Evolutionary conservation across 2,113 vertebrate genomes (phyloP).

Genomic region (Hiodon alosoides): DNA sequence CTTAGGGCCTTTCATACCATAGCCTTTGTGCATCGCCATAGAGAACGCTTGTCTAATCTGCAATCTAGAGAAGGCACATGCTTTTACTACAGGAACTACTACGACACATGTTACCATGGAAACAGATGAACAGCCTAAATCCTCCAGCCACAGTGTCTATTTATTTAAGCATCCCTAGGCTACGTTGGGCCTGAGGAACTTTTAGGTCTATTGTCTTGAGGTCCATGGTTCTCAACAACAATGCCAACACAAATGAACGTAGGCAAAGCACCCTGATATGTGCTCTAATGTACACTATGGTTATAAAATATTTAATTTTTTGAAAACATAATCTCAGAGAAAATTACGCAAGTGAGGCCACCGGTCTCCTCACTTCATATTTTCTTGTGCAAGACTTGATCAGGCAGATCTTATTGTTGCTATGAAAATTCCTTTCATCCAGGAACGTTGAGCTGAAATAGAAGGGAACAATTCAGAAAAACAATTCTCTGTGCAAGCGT

Average conservation of each 20-base stretch:
- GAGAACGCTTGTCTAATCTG: not conserved
- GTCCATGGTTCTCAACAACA: not conserved
- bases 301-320: no score
- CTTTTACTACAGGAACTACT: not conserved
- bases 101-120: conserved; percentile 47
- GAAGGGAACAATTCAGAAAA: no score
- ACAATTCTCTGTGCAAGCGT: no score
- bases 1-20: not conserved
- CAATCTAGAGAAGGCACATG: not conserved
- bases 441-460: no score
- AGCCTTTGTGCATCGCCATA: not conserved
- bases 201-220: conserved; percentile 1
- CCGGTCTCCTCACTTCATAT: no score
- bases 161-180: conserved; percentile 24
- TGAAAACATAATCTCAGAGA: no score
- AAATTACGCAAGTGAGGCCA: no score
- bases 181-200: not conserved
- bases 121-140: conserved; percentile 39
- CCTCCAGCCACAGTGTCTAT: not conserved
- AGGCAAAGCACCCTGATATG: not conserved
- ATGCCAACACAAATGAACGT: not conserved
- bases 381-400: no score
- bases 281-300: no score
- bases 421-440: no score
- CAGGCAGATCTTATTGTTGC: no score